Conservation (phyloP, 2,888 invertebrate genomes). For the Aphidoletes aphidimyza region DNA sequence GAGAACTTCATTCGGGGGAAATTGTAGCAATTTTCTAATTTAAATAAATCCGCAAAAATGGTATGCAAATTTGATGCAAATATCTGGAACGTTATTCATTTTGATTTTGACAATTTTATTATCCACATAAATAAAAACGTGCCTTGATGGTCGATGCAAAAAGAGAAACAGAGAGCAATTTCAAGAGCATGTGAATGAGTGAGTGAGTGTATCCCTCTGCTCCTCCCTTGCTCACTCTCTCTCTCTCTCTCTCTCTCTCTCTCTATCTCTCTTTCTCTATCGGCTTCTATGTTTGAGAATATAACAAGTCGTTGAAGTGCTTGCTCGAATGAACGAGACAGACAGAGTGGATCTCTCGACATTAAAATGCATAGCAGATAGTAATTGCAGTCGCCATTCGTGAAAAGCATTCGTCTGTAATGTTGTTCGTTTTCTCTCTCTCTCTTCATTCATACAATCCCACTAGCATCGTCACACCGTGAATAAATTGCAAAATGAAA, state of each 20-base stretch:
- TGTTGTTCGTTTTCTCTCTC: too few species aligned
- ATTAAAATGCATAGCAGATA: conserved; percentile 51
- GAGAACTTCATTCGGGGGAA: conserved; percentile 33
- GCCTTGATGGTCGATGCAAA: neutral
- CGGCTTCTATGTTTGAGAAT: neutral
- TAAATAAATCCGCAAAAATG: conserved; percentile 51
- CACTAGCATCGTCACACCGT: neutral
- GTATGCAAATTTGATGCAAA: conserved; percentile 46
- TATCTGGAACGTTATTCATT: conserved; percentile 46
- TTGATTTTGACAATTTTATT: conserved; percentile 51
- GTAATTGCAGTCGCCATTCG: conserved; percentile 20
- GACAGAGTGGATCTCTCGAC: neutral
- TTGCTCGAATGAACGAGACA: too few species aligned
- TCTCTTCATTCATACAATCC: too few species aligned
- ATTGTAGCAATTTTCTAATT: conserved; percentile 46
- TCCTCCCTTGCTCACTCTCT: too few species aligned
- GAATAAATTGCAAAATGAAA: conserved; percentile 44
- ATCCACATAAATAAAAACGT: conserved; percentile 51
- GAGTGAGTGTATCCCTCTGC: too few species aligned
- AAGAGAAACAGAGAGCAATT: too few species aligned
- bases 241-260: too few species aligned
- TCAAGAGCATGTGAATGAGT: too few species aligned
- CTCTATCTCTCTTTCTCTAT: neutral
- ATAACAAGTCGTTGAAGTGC: conserved; percentile 9
- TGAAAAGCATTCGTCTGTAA: neutral